Percentiles rank a stretch among this genome's conserved stretches.
Evolutionary conservation across 2,113 vertebrate genomes (phyloP).

Genomic region (Platichthys flesus): DNA sequence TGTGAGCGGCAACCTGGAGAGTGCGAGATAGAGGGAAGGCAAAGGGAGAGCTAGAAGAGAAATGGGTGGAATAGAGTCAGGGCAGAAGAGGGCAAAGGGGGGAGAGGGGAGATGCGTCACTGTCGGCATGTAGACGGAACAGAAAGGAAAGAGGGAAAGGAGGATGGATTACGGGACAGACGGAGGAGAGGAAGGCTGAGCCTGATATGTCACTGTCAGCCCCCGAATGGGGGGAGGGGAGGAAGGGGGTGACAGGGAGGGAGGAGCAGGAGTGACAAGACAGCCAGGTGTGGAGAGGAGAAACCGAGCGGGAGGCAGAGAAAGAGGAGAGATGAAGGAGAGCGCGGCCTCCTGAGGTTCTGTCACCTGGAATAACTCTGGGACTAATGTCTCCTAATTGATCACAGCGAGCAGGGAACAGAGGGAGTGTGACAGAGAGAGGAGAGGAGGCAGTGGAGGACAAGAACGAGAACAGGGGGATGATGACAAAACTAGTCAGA

Average conservation of each 20-base stretch:
- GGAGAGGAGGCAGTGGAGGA: conserved; percentile 59
- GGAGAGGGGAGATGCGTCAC: conserved; percentile 53
- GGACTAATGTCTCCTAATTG: conserved; percentile 80
- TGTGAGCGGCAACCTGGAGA: conserved; percentile 73
- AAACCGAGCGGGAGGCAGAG: conserved; percentile 40
- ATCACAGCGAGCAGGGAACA: conserved; percentile 68
- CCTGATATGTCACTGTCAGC: conserved; percentile 67
- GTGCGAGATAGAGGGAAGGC: conserved; percentile 56
- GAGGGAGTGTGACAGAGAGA: conserved; percentile 63
- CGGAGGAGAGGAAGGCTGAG: conserved; percentile 33
- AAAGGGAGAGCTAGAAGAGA: conserved; percentile 13
- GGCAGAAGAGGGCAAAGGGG: conserved; percentile 62
- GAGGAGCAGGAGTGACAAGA: conserved; percentile 57
- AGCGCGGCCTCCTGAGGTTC: conserved; percentile 66
- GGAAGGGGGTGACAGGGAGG: conserved; percentile 9
- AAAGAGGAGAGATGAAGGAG: conserved; percentile 66
- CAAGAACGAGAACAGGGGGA: conserved; percentile 39
- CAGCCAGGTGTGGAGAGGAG: conserved; percentile 63
- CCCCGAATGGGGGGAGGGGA: conserved; percentile 15
- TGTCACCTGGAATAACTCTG: conserved; percentile 76
- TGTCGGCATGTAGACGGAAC: conserved; percentile 50
- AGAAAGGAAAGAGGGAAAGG: conserved; percentile 46
- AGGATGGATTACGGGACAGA: conserved; percentile 49
- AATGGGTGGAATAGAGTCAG: conserved; percentile 57
- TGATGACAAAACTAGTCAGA: conserved; percentile 31